A percentile compares a stretch with the other conserved stretches of the same genome.
phyloP scores from a whole-genome alignment of 1,140 invertebrate species.

The Drosophila sproati region DNA sequence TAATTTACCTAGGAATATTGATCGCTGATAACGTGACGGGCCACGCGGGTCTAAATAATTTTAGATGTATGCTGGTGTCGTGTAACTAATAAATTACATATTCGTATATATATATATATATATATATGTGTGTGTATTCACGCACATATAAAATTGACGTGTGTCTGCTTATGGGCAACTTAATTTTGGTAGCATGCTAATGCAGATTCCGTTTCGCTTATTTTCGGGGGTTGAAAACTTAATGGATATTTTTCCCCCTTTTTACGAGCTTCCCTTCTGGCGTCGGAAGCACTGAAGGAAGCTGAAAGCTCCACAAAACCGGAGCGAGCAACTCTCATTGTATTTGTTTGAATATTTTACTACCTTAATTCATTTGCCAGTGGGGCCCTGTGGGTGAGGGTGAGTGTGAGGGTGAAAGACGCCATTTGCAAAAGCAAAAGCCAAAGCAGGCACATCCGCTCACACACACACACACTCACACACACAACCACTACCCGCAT shows the following conservation, averaged over 20 bases:
- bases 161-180: slow-evolving; percentile 61
- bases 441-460: too few species aligned
- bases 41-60: neutral
- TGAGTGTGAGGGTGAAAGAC: slow-evolving; percentile 44
- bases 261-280: slow-evolving; percentile 65
- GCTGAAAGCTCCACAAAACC: slow-evolving; percentile 52
- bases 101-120: slow-evolving; percentile 5
- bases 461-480: slow-evolving; percentile 3
- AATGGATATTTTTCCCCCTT: slow-evolving; percentile 51
- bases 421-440: slow-evolving; percentile 60
- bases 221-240: slow-evolving; percentile 69
- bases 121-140: neutral
- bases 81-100: slow-evolving; percentile 19
- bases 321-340: slow-evolving; percentile 49
- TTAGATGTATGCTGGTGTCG: slow-evolving; percentile 3
- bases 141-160: slow-evolving; percentile 37
- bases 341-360: slow-evolving; percentile 66
- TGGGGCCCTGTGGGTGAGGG: slow-evolving; percentile 50
- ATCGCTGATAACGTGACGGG: slow-evolving; percentile 3
- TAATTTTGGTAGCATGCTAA: slow-evolving; percentile 75
- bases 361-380: slow-evolving; percentile 73
- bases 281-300: slow-evolving; percentile 47
- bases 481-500: slow-evolving; percentile 7
- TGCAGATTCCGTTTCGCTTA: slow-evolving; percentile 57
- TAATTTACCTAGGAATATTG: neutral